Conservation (phyloP, 2,797 vertebrate genomes). For the Spinus olivaceus region DNA sequence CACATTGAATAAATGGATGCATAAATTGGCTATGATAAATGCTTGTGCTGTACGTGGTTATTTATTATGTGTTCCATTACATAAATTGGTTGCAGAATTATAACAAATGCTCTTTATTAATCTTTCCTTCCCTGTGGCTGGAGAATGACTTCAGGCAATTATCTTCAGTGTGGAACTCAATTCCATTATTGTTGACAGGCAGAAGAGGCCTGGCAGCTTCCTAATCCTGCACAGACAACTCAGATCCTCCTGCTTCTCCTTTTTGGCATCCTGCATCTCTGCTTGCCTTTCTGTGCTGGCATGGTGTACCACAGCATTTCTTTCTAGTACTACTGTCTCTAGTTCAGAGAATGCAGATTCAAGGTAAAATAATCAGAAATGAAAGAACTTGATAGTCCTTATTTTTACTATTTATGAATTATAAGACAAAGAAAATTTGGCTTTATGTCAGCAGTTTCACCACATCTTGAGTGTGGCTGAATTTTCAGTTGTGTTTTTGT, state of each 20-base stretch:
- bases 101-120: constrained; percentile 74
- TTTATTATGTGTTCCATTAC: constrained; percentile 72
- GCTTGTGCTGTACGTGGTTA: constrained; percentile 53
- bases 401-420: not conserved
- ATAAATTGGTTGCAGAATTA: constrained; percentile 72
- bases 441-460: not conserved
- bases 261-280: not conserved
- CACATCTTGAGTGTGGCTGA: not conserved
- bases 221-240: not conserved
- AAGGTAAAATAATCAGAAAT: not conserved
- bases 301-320: not conserved
- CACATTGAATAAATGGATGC: constrained; percentile 62
- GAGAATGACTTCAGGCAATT: constrained; percentile 55
- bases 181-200: constrained; percentile 29
- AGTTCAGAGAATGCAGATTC: not conserved
- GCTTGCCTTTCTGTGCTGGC: not conserved
- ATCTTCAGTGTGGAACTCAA: constrained; percentile 50
- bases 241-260: not conserved
- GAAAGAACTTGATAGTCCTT: not conserved
- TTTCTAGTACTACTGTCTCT: not conserved
- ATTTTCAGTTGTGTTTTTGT: not conserved
- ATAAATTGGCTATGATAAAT: constrained; percentile 72
- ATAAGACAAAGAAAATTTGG: not conserved
- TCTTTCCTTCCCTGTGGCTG: constrained; percentile 62
- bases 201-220: not conserved